Evolutionary conservation across 2,113 vertebrate genomes (phyloP), one percentile per base, ranked within the genome.

Genomic region (Pelecanus crispus): DNA sequence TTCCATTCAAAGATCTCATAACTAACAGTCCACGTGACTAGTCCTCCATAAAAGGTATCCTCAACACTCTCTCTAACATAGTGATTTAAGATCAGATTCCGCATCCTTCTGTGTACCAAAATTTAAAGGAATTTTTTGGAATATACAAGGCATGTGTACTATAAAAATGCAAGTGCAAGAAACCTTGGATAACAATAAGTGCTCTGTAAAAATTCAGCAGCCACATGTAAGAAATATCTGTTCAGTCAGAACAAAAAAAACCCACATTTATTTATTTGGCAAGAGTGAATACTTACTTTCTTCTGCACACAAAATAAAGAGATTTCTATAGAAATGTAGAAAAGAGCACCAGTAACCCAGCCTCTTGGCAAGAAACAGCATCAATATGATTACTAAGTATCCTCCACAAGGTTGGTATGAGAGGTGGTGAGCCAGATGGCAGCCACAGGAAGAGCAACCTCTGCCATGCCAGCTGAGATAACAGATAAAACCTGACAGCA

Each of bases 401-500:
- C 85, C 73, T 95, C 80, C 67, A 68, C 82, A 94, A 94, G 90
- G 83, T 36, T 95, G 77, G 88, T 81, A 62, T 31, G 74, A 93
- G 74, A 88, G 61, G 63, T 50, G 52, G 65, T n/a, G 68, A 96
- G 88, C 86, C 96, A 97, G 96, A 93, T 97, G 96, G 94, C 84
- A 96, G 89, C 93, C 88, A 90, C 63, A 11, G 88, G 73, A 95
- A 96, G 34, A 92, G 77, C 81, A 95, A 45, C 68, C 88, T 94
- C 92, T 95, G 84, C 94, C 89, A 92, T 14, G 68, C 66, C 92
- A 95, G 74, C 92, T 95, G 95, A 96, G 91, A 77, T 66, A 95
- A 96, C 91, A 96, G 92, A 97, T 80, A 97, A 92, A 96, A 92
- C 66, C 91, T 93, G 91, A 96, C 94, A 96, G 93, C 90, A 95